Base-by-base conservation (phyloP, 2,113 vertebrate genomes). In the Cercopithecus mona region DNA sequence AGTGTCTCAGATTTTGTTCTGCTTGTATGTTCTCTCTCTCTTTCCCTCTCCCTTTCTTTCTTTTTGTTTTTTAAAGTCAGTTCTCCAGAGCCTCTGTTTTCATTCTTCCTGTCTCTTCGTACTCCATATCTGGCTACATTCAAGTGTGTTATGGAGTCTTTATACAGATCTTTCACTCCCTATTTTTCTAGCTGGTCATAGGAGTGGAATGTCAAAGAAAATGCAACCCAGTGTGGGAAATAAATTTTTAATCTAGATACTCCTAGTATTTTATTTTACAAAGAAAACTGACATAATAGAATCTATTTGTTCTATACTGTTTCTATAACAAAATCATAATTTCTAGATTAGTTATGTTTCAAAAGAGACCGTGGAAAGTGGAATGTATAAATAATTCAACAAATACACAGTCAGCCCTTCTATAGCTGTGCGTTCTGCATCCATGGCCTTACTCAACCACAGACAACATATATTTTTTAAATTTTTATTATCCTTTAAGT, bases 131-230 rank as follows among this genome's bases (percentile, higher is more conserved):
- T 68, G 81, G 25, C 27, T 55, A 55, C 16, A 93, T 40, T 11
- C 27, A 80, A 76, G 38, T 35, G 6, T 84, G 87, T 72, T 75
- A 22, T 40, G 6, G 45, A 78, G 38, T 84, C 92, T 18, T 88
- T 95, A 45, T n/a, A 80, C 16, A 94, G 5, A 43, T 88, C 55
- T 90, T 76, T 84, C 8, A 83, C 16, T 59, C 9, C 35, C 6
- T 83, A 23, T 48, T 93, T 93, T 81, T 88, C 48, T 92, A 79
- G 18, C 96, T 97, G 96, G 96, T 97, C 0, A 90, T 96, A 96
- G 97, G 96, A 97, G n/a, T 90, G 16, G 78, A 96, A 94, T 94
- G 93, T 98, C 97, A 98, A 96, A 98, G 96, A 98, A 98, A 98
- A 95, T 75, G 32, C 96, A 97, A 97, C 95, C 82, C 95, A 78